Conservation (phyloP, 2,797 vertebrate species). For the Tachyglossus aculeatus region DNA sequence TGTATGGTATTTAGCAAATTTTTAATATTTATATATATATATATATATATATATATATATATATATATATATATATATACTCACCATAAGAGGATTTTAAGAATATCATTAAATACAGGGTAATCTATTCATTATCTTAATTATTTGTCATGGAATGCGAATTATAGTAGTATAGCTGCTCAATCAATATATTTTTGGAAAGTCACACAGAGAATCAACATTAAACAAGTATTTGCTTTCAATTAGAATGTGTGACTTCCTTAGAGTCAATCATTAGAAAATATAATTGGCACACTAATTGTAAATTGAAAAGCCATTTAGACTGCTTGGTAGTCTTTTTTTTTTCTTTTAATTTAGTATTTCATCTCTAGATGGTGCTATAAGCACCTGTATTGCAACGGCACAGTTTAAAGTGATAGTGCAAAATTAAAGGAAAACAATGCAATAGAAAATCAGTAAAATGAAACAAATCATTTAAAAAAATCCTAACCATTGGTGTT, state of each 20-base stretch:
- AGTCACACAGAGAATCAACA: constrained; percentile 44
- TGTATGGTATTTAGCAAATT: constrained; percentile 44
- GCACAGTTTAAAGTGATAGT: background rate
- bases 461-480: constrained; percentile 16
- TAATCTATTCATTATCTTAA: constrained; percentile 62
- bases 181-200: constrained; percentile 58
- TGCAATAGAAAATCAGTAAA: background rate
- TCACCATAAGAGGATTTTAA: constrained; percentile 48
- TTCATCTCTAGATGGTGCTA: constrained; percentile 78
- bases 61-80: too few relatives aligned
- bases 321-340: constrained; percentile 5
- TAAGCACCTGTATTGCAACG: constrained; percentile 59
- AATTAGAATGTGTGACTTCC: constrained; percentile 56
- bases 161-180: constrained; percentile 60
- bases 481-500: constrained; percentile 17
- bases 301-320: constrained; percentile 52
- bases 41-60: too few relatives aligned
- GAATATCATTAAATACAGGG: constrained; percentile 51
- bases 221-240: constrained; percentile 63
- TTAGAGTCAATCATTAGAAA: constrained; percentile 52
- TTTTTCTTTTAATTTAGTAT: constrained; percentile 45
- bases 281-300: constrained; percentile 45
- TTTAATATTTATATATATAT: too few relatives aligned
- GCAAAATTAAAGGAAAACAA: constrained; percentile 31
- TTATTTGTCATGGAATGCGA: constrained; percentile 56